phyloP scores from a whole-genome alignment of 2,113 vertebrate species.

The Penelope pileata region DNA sequence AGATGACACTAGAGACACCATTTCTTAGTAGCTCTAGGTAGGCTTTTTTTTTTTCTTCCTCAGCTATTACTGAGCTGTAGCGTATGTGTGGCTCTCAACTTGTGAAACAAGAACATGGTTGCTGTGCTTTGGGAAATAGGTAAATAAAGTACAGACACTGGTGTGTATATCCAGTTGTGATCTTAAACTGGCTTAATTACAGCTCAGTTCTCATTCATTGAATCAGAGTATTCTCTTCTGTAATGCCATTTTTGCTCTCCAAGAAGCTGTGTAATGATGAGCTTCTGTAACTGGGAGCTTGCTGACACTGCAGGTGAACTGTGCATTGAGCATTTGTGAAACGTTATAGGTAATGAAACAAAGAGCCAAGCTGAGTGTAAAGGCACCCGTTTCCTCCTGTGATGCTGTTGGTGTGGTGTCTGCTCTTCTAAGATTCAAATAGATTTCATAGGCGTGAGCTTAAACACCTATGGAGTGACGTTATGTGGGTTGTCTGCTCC shows the following conservation, averaged over 20 bases:
- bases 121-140: neutral
- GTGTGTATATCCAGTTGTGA: neutral
- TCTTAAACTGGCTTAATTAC: neutral
- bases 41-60: neutral
- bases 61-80: rapidly evolving
- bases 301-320: neutral
- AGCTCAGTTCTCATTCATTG: neutral
- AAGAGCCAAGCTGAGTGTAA: neutral
- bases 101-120: neutral
- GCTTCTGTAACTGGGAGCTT: neutral
- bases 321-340: neutral
- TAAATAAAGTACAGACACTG: neutral
- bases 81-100: neutral
- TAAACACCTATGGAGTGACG: neutral
- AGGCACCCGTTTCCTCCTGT: neutral
- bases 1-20: neutral
- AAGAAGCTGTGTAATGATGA: neutral
- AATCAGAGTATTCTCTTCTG: neutral
- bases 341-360: neutral
- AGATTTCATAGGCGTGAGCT: neutral
- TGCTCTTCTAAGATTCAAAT: neutral
- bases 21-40: neutral
- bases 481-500: neutral
- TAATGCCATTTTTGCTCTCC: neutral
- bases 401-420: neutral